Evolutionary conservation across 1,140 invertebrate genomes (phyloP).

Genomic region (Polypedilum vanderplanki): DNA sequence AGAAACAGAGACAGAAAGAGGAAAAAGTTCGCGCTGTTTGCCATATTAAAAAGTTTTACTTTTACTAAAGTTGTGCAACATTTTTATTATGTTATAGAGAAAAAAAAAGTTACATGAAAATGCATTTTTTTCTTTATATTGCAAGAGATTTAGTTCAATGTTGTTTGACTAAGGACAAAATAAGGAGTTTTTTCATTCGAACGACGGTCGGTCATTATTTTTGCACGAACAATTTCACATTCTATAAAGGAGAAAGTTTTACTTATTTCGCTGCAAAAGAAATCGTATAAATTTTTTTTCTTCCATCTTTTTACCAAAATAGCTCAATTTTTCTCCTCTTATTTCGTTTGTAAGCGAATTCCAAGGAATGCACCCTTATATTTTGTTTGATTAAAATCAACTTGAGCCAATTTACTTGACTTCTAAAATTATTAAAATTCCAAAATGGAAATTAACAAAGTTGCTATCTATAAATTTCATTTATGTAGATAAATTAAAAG

Average conservation of each 20-base stretch:
- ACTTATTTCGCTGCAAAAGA: not conserved
- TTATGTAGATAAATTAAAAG: too few relatives aligned
- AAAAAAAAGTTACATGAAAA: slow-evolving; percentile 19
- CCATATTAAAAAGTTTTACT: not conserved
- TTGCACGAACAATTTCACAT: slow-evolving; percentile 17
- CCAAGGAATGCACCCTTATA: too few relatives aligned
- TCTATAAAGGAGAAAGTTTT: not conserved
- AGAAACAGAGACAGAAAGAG: not conserved
- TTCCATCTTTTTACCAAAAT: not conserved
- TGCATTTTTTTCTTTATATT: slow-evolving; percentile 4
- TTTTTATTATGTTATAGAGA: slow-evolving; percentile 10
- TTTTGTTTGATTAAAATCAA: too few relatives aligned
- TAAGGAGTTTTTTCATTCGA: not conserved
- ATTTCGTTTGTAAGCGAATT: too few relatives aligned
- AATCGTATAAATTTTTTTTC: not conserved
- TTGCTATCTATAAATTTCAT: too few relatives aligned
- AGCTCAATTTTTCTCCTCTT: too few relatives aligned
- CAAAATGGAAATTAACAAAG: too few relatives aligned
- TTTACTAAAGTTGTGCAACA: not conserved
- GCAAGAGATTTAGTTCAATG: not conserved
- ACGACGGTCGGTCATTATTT: slow-evolving; percentile 11
- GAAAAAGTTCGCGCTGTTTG: not conserved
- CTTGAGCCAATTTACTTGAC: too few relatives aligned
- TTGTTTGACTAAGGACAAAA: slow-evolving; percentile 12
- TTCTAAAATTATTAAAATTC: too few relatives aligned